A percentile compares a stretch with the other conserved stretches of the same genome.
Conservation (phyloP, 2,113 vertebrate species). For the Okapia johnstoni region DNA sequence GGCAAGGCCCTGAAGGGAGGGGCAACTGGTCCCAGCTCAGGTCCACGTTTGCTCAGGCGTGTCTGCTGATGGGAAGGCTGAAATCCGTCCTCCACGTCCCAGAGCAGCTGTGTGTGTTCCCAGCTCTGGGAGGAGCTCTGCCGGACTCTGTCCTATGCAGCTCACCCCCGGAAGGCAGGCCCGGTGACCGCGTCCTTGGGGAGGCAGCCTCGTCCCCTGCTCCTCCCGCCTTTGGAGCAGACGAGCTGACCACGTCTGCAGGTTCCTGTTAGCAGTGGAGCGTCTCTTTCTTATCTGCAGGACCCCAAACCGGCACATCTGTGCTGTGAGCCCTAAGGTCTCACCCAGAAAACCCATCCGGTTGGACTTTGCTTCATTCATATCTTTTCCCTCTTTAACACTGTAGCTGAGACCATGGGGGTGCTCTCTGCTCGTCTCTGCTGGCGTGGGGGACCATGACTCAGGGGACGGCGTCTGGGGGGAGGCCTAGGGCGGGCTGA, state of each 20-base stretch:
- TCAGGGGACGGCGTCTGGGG: fast-evolving
- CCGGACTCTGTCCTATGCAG: fast-evolving
- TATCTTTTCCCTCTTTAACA: background rate
- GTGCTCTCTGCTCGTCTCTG: background rate
- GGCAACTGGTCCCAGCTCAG: fast-evolving
- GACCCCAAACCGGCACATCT: fast-evolving
- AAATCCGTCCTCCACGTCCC: fast-evolving
- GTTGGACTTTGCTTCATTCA: fast-evolving
- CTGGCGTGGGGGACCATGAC: fast-evolving
- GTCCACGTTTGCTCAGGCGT: background rate
- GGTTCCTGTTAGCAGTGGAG: background rate
- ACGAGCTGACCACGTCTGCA: background rate
- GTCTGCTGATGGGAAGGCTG: background rate
- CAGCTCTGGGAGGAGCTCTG: background rate
- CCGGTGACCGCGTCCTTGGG: background rate
- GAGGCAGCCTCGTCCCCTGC: fast-evolving
- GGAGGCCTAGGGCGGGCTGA: background rate
- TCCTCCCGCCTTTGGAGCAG: background rate
- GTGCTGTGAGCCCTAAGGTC: fast-evolving
- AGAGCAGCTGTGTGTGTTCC: background rate
- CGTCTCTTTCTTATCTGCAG: fast-evolving
- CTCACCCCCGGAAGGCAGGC: fast-evolving
- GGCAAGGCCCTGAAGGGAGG: background rate
- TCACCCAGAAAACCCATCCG: fast-evolving
- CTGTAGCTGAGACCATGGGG: background rate